Conservation (phyloP, 2,888 invertebrate species). For the Falcaria lacertinaria region DNA sequence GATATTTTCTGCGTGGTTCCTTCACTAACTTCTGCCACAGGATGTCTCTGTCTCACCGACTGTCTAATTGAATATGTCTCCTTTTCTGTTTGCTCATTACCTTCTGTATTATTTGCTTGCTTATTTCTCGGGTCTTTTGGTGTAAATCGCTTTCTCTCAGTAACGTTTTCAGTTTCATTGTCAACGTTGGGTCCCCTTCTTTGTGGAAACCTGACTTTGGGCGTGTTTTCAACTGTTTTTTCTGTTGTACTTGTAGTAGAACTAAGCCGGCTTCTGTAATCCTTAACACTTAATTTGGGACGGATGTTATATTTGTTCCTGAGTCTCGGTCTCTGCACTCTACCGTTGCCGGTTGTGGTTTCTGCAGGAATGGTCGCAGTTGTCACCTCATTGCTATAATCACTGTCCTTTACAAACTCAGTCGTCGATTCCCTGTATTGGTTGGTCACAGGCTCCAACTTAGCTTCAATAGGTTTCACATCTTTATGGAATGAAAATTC, state of each 20-base stretch:
- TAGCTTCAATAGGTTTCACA: constrained; percentile 64
- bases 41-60: constrained; percentile 51
- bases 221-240: constrained; percentile 45
- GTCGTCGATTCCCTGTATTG: constrained; percentile 44
- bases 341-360: constrained; percentile 41
- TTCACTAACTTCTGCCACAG: constrained; percentile 50
- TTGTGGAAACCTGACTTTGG: constrained; percentile 70
- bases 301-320: constrained; percentile 80
- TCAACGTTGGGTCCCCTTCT: constrained; percentile 60
- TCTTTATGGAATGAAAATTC: constrained; percentile 71
- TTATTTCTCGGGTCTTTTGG: constrained; percentile 72
- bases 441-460: constrained; percentile 41
- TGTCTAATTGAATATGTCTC: constrained; percentile 49
- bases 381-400: constrained; percentile 31
- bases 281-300: constrained; percentile 88
- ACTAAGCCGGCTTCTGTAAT: constrained; percentile 84
- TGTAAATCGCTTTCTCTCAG: constrained; percentile 74
- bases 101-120: constrained; percentile 39
- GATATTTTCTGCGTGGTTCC: constrained; percentile 64
- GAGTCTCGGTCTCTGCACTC: constrained; percentile 52
- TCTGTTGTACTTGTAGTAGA: constrained; percentile 75
- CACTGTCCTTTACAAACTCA: constrained; percentile 34
- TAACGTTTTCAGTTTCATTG: constrained; percentile 57
- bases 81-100: constrained; percentile 53
- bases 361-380: constrained; percentile 51